Percentiles rank a stretch among this genome's conserved stretches.
Evolutionary conservation across 2,888 invertebrate genomes (phyloP).

Genomic region (Dryococelus australis): DNA sequence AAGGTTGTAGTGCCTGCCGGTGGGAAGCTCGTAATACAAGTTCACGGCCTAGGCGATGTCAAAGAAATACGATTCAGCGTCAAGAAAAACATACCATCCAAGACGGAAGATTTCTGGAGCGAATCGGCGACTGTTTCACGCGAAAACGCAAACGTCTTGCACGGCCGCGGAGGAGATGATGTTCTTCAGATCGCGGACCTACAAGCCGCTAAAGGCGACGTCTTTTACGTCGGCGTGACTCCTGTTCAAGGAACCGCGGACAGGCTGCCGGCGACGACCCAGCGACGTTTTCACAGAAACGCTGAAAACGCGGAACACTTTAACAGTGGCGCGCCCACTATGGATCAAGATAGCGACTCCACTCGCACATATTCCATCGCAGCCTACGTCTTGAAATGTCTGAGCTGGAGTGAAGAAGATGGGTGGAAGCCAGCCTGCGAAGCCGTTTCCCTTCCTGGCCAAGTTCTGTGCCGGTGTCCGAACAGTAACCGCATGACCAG

Average conservation of each 20-base stretch:
- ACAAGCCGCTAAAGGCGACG: background rate
- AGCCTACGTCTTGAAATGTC: background rate
- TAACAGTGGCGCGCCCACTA: background rate
- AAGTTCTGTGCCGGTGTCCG: background rate
- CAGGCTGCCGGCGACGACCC: background rate
- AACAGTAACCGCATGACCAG: background rate
- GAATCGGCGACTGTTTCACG: background rate
- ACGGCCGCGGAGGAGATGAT: background rate
- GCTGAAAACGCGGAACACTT: background rate
- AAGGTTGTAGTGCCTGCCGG: slow-evolving; percentile 13
- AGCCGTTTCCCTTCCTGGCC: background rate
- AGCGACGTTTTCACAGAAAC: background rate
- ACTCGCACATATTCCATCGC: background rate
- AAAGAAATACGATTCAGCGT: background rate
- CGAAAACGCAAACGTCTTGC: background rate
- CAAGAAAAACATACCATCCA: background rate
- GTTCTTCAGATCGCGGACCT: background rate
- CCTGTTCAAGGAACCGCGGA: background rate
- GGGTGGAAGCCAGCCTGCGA: background rate
- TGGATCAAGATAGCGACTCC: background rate
- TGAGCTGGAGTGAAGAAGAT: background rate
- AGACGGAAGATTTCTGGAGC: slow-evolving; percentile 26
- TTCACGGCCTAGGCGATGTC: background rate
- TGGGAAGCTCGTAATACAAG: slow-evolving; percentile 30
- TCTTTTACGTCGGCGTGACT: background rate